Base-by-base conservation (phyloP, 2,888 invertebrate genomes). In the Caenorhabditis becei region DNA sequence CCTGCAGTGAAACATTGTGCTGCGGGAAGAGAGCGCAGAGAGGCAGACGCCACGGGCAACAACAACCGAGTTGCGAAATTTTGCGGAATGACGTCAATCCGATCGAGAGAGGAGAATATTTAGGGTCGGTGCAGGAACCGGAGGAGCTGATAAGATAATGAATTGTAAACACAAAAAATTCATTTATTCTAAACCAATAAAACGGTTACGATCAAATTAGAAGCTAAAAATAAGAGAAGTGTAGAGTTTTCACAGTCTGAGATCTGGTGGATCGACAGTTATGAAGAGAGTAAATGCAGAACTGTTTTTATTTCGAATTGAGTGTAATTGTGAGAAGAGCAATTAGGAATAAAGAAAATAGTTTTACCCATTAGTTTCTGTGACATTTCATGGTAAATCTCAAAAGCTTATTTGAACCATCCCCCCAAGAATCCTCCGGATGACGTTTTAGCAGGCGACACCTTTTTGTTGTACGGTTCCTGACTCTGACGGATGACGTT, bases 391-490 rank as follows among this genome's bases (percentile, higher is more conserved):
- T 20, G 35, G 20, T 14, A 14, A 5, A 23, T 49, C 20, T 54
- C 18, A 8, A 24, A 47, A 14, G 14, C 11, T 58, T 63, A 80
- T 44, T 80, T 80, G 51, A 80, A 80, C 80, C 80, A 79, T 82
- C 79, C 82, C 7, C 86, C 85, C 35, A 86, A 56, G 37, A 86
- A 79, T 37, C 82, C 74, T 24, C 70, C 77, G 10, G 58, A 58
- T 1, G 81, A 72, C 26, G 81, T 65, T 53, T 75, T 83, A 1
- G 80, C 56, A 10, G 85, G 85, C 4, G 83, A 82, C 4, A 85
- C 41, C 32, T 83, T 71, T 28, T 63, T 82, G 11, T 67, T 41
- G 56, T 71, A 85, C 8, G 72, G 72, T 8, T 70, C 82, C 58
- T 71, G 80, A 8, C 80, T 80, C 24, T 49, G 53, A 2, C 53